These are phyloP conservation scores for Zygogramma bicolorata DNA, from an alignment of 2,888 invertebrate species.

Conservation along the genomic window DNA sequence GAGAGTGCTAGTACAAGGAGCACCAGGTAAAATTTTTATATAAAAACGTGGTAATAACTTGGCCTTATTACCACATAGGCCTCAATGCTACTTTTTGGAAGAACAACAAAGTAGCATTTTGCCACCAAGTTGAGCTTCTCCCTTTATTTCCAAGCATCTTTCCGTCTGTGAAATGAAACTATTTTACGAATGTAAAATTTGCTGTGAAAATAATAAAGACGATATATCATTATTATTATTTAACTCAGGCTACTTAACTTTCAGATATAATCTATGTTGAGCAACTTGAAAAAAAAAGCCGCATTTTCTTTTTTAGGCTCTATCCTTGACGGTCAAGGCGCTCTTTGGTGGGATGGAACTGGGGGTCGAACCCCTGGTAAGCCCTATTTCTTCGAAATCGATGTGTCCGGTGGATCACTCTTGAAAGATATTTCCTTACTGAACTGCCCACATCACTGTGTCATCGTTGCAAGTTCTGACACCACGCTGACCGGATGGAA, in stretches of 20 bases:
- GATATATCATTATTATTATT: no score
- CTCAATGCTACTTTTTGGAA: no score
- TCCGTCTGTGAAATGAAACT: no score
- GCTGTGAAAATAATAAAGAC: no score
- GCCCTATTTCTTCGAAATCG: constrained; percentile 31
- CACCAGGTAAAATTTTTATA: constrained; percentile 22
- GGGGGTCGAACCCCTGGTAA: constrained; percentile 21
- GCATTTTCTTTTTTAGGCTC: constrained; percentile 13
- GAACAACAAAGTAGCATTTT: no score
- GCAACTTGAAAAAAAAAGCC: no score
- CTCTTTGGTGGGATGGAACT: constrained; percentile 26
- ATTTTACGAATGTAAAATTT: no score
- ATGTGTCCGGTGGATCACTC: constrained; percentile 32
- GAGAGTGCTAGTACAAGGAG: constrained; percentile 26
- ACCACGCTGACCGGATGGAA: constrained; percentile 31
- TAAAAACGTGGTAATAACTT: background rate
- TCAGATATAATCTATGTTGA: no score
- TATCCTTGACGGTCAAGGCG: constrained; percentile 29
- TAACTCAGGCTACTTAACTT: no score
- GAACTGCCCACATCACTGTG: constrained; percentile 45
- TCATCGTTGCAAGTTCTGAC: constrained; percentile 34
- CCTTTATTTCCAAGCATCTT: no score
- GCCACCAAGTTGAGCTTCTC: no score
- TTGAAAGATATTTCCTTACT: constrained; percentile 38
- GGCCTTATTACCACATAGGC: no score